phyloP scores from a whole-genome alignment of 2,113 vertebrate species.

The Danio rerio region DNA sequence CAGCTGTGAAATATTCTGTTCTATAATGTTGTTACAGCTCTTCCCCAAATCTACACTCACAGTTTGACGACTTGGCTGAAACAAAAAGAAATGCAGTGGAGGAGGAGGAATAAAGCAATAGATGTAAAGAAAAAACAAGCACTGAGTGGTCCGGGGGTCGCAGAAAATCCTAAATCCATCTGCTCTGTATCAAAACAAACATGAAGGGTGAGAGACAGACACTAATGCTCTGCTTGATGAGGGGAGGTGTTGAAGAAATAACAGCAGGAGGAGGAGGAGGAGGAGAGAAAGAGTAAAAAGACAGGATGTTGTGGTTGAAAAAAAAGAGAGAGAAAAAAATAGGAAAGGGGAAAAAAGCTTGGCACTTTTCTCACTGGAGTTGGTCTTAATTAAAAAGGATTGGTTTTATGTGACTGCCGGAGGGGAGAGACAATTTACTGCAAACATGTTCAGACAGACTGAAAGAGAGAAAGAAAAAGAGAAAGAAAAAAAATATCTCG shows the following conservation, averaged over 20 bases:
- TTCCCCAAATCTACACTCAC: not conserved
- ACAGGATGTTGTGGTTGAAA: slow-evolving; percentile 61
- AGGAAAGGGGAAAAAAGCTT: slow-evolving; percentile 15
- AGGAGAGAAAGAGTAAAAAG: slow-evolving; percentile 57
- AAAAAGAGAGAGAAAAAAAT: slow-evolving; percentile 7
- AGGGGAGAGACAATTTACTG: slow-evolving; percentile 58
- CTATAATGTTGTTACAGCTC: not conserved
- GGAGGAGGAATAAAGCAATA: not conserved
- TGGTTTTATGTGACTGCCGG: slow-evolving; percentile 59
- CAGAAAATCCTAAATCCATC: slow-evolving; percentile 24
- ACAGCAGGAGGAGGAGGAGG: slow-evolving; percentile 45
- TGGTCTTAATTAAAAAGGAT: slow-evolving; percentile 69
- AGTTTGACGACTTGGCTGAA: not conserved
- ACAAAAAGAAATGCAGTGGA: not conserved
- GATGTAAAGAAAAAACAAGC: slow-evolving; percentile 18
- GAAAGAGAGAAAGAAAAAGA: not conserved
- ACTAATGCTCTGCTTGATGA: slow-evolving; percentile 59
- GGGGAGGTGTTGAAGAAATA: slow-evolving; percentile 63
- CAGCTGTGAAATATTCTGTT: too few relatives aligned
- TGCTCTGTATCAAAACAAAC: slow-evolving; percentile 58
- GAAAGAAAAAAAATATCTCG: not conserved
- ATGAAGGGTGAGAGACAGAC: slow-evolving; percentile 55
- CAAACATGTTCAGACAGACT: slow-evolving; percentile 57
- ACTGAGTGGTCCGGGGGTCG: not conserved
- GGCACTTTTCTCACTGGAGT: slow-evolving; percentile 64